Base-by-base conservation (phyloP, 1,140 invertebrate species). In the Papilio xuthus region DNA sequence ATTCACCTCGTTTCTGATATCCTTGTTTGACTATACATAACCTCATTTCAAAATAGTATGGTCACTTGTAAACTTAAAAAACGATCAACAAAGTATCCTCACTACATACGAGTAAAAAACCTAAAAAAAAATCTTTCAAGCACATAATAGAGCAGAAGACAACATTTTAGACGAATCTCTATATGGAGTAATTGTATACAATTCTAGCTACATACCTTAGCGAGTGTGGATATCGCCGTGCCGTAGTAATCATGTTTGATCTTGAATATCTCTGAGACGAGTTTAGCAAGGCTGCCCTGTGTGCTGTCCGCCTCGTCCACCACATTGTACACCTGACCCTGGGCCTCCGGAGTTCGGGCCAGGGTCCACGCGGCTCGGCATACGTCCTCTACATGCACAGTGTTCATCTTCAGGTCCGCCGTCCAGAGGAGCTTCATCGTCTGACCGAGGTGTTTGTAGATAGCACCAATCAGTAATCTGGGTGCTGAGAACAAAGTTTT, bases 341-440 rank as follows among this genome's bases (percentile, higher is more conserved):
- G 84, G n/a, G 94, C 92, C 70, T 93, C 92, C 0, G 91, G 85
- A 32, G 82, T 88, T 32, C 83, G 87, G 15, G 90, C 91, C 41
- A 95, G 84, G 28, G 90, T 85, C 96, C 97, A 98, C 80, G 97
- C 95, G 47, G 97, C 98, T 78, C 96, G 94, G 88, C 96, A 97
- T 13, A 98, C 93, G 94, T 99, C 98, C 56, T 94, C 90, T 0
- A 98, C 97, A 91, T 98, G 97, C 50, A 98, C 96, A 0, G 98
- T 99, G 90, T 98, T 98, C 94, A 98, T 96, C 84, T 96, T 96
- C 72, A 98, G 94, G 78, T 97, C 96, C 53, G 96, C 96, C 76
- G 96, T 97, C 98, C 98, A 99, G 37, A 98, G 94, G 63, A 98
- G 94, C 90, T 98, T 98, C 97, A 99, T 98, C 88, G 97, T 97